A percentile compares a stretch with the other conserved stretches of the same genome.
These are phyloP conservation scores for Rosalia funebris DNA, from an alignment of 2,888 invertebrate species.

Conservation along the genomic window DNA sequence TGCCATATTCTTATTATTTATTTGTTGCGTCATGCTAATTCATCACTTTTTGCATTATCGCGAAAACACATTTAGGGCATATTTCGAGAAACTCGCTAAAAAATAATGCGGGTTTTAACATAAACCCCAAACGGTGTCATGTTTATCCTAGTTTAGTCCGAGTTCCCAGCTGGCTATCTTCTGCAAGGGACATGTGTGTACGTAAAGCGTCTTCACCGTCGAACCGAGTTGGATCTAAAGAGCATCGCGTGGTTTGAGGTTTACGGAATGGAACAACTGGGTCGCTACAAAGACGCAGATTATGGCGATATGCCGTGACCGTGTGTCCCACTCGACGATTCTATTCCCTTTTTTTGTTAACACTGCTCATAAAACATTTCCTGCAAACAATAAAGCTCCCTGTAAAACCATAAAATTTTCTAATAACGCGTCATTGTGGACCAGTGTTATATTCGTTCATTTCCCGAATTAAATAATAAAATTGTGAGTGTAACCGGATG, in stretches of 20 bases:
- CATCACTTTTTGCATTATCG: no score
- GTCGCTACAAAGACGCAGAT: slow-evolving; percentile 4
- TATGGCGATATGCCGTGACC: slow-evolving; percentile 13
- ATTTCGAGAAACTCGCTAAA: background rate
- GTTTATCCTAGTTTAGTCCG: slow-evolving; percentile 14
- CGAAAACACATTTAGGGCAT: background rate
- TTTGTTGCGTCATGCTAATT: no score
- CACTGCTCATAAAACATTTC: background rate
- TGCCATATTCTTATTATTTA: no score
- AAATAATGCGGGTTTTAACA: background rate
- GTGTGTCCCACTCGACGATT: slow-evolving; percentile 12
- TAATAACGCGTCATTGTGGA: background rate
- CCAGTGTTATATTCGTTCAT: background rate
- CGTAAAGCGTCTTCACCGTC: background rate
- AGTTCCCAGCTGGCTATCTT: slow-evolving; percentile 12
- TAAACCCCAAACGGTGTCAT: slow-evolving; percentile 14
- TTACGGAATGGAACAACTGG: slow-evolving; percentile 6
- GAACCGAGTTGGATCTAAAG: background rate
- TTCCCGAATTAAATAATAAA: background rate
- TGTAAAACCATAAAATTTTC: slow-evolving; percentile 3
- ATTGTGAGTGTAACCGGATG: no score
- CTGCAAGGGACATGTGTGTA: slow-evolving; percentile 7
- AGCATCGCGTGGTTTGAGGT: slow-evolving; percentile 16
- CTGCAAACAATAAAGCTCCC: slow-evolving; percentile 2
- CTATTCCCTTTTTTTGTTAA: background rate